Percentiles rank a stretch among this genome's conserved stretches.
phyloP scores from a whole-genome alignment of 2,113 vertebrate genomes.

The Pseudopodoces humilis region DNA sequence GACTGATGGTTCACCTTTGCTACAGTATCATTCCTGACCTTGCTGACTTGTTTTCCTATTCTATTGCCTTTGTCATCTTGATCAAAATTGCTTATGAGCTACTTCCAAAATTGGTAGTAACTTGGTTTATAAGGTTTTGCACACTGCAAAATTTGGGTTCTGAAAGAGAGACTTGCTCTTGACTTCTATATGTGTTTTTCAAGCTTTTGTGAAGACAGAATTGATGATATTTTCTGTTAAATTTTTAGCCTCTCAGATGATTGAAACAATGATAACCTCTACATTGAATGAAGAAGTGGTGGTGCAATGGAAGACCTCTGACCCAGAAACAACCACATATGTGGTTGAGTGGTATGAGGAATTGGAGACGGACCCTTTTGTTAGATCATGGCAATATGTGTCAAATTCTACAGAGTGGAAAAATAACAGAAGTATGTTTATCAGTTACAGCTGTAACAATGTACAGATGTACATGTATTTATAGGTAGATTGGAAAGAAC shows the following conservation, averaged over 20 bases:
- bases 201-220: neutral
- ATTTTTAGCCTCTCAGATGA: constrained; percentile 47
- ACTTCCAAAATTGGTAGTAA: neutral
- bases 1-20: neutral
- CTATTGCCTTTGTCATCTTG: neutral
- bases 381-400: constrained; percentile 68
- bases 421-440: constrained; percentile 61
- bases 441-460: neutral
- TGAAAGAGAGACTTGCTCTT: neutral
- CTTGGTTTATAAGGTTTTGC: neutral
- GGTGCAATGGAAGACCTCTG: constrained; percentile 63
- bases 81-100: neutral
- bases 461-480: neutral
- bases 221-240: neutral
- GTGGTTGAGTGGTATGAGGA: constrained; percentile 75
- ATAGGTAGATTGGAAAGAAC: neutral
- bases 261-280: neutral
- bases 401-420: constrained; percentile 63
- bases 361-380: neutral
- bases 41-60: neutral
- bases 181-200: neutral
- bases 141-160: neutral
- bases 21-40: neutral
- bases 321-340: constrained; percentile 18
- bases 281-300: constrained; percentile 41